Percentiles rank a stretch among this genome's conserved stretches.
Evolutionary conservation across 2,113 vertebrate species (phyloP).

Genomic region (Panthera leo): DNA sequence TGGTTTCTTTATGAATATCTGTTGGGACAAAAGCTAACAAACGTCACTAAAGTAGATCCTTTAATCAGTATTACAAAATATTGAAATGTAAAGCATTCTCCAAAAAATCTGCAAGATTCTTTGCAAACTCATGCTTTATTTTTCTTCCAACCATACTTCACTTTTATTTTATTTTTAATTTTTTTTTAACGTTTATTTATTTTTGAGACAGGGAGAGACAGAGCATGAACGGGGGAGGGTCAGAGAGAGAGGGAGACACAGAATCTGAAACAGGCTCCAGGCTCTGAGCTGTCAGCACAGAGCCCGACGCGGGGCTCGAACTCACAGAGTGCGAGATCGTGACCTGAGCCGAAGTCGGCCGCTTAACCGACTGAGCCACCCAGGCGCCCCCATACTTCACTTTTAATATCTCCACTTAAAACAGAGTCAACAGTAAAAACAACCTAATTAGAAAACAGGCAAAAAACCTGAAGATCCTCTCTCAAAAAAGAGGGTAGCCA

Average conservation of each 20-base stretch:
- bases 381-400: neutral
- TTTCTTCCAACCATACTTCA: neutral
- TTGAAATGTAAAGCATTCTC: neutral
- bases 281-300: too few species aligned
- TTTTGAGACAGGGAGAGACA: too few species aligned
- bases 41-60: neutral
- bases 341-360: too few species aligned
- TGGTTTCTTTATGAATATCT: neutral
- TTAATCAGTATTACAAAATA: neutral
- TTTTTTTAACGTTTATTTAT: too few species aligned
- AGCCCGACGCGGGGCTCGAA: too few species aligned
- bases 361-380: too few species aligned
- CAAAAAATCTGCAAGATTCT: neutral
- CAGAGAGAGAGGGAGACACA: too few species aligned
- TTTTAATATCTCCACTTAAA: constrained; percentile 19
- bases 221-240: too few species aligned
- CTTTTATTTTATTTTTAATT: neutral
- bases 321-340: too few species aligned
- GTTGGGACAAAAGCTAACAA: neutral
- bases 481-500: neutral
- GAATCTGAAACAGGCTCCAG: too few species aligned
- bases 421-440: neutral
- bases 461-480: neutral
- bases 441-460: neutral
- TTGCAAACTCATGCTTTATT: constrained; percentile 1